Conservation (phyloP, 2,888 invertebrate genomes). For the Saturnia pavonia region DNA sequence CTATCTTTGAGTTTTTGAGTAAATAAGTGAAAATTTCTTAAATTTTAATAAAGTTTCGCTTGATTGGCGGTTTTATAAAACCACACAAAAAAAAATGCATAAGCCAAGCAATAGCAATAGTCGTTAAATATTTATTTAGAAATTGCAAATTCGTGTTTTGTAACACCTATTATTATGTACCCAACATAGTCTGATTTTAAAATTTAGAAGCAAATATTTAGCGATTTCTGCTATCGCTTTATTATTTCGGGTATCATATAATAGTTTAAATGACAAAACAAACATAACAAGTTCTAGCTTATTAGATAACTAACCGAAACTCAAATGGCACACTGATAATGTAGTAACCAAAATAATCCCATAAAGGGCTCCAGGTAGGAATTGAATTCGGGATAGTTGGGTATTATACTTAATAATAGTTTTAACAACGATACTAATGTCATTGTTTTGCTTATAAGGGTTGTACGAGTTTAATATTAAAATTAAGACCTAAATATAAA, state of each 20-base stretch:
- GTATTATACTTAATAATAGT: background rate
- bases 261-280: background rate
- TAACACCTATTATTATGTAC: too few species aligned
- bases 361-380: background rate
- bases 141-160: too few species aligned
- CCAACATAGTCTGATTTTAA: too few species aligned
- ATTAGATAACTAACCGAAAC: background rate
- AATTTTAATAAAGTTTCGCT: too few species aligned
- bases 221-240: too few species aligned
- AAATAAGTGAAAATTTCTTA: too few species aligned
- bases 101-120: too few species aligned
- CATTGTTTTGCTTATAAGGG: background rate
- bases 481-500: background rate
- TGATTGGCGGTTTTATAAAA: too few species aligned
- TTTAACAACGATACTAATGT: background rate
- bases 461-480: background rate
- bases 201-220: too few species aligned
- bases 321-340: background rate
- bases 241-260: background rate
- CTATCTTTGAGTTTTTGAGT: too few species aligned
- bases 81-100: too few species aligned
- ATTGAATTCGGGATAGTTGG: background rate
- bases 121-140: too few species aligned
- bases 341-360: background rate
- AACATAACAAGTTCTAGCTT: background rate